phyloP scores from a whole-genome alignment of 1,140 invertebrate species.

The Delia radicum region DNA sequence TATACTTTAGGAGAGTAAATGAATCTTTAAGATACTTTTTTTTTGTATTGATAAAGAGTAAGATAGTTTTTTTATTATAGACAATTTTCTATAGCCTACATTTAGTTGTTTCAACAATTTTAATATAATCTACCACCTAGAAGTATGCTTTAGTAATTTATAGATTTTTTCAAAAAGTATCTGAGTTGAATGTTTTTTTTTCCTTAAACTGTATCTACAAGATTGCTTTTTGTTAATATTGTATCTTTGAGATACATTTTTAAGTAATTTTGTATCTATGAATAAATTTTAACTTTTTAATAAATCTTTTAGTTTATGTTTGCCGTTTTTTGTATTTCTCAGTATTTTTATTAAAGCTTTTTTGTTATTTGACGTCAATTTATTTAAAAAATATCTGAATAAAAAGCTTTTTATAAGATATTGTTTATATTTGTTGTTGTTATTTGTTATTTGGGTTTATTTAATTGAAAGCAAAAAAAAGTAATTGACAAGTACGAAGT shows the following conservation, averaged over 20 bases:
- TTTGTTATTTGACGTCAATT: constrained; percentile 1
- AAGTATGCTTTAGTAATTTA: constrained; percentile 13
- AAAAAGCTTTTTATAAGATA: background rate
- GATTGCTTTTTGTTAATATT: too few species aligned
- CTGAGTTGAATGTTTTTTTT: too few species aligned
- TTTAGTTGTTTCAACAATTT: background rate
- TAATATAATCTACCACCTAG: background rate
- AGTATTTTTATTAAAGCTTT: background rate
- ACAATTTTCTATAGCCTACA: constrained; percentile 7
- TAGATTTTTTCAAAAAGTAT: too few species aligned
- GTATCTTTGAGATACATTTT: too few species aligned
- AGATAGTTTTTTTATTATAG: background rate
- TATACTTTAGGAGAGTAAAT: background rate
- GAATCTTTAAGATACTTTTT: too few species aligned
- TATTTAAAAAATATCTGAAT: background rate
- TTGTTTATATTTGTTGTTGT: background rate
- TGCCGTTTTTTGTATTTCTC: too few species aligned
- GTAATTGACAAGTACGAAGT: constrained; percentile 24
- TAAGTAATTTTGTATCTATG: too few species aligned
- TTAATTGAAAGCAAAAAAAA: constrained; percentile 20
- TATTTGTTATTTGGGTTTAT: background rate
- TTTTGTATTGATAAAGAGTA: too few species aligned
- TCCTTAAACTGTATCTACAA: too few species aligned
- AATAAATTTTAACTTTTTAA: too few species aligned
- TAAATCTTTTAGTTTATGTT: too few species aligned